Evolutionary conservation across 1,140 invertebrate species (phyloP).

Genomic region (Atta texana): DNA sequence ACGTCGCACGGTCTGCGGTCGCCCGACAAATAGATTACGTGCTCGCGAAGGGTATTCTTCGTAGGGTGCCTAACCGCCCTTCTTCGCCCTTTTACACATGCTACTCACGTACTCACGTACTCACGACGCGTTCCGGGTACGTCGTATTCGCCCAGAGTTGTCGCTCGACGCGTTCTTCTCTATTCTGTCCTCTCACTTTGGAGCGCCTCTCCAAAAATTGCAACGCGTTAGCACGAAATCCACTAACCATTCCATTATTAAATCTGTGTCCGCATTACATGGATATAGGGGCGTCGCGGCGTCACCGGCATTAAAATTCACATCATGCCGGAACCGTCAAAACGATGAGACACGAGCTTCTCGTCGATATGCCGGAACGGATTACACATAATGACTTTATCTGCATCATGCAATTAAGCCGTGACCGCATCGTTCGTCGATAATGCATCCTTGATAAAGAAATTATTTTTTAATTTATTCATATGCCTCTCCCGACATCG

Average conservation of each 20-base stretch:
- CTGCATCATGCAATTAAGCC: conserved; percentile 36
- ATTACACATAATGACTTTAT: conserved; percentile 68
- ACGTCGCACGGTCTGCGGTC: conserved; percentile 79
- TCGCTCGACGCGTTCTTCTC: conserved; percentile 61
- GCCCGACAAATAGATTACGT: conserved; percentile 87
- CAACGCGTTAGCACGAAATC: conserved; percentile 84
- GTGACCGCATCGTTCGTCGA: conserved; percentile 21
- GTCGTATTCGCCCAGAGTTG: conserved; percentile 58
- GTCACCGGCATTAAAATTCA: conserved; percentile 77
- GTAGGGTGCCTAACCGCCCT: conserved; percentile 74
- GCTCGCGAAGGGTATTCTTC: conserved; percentile 80
- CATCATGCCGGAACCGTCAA: conserved; percentile 76
- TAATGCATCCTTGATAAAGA: conserved; percentile 43
- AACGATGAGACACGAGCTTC: conserved; percentile 65
- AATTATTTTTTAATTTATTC: conserved; percentile 25
- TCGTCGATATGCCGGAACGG: conserved; percentile 51
- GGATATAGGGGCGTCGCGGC: conserved; percentile 39
- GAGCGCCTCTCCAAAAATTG: conserved; percentile 82
- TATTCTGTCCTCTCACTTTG: conserved; percentile 17
- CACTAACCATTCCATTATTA: conserved; percentile 86
- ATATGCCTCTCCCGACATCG: background rate
- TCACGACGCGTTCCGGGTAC: conserved; percentile 59
- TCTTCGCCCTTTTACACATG: conserved; percentile 79
- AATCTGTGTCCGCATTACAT: conserved; percentile 83
- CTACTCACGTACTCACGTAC: conserved; percentile 84